These are phyloP conservation scores for Coremacera marginata DNA, from an alignment of 2,888 invertebrate genomes.

Conservation along the genomic window DNA sequence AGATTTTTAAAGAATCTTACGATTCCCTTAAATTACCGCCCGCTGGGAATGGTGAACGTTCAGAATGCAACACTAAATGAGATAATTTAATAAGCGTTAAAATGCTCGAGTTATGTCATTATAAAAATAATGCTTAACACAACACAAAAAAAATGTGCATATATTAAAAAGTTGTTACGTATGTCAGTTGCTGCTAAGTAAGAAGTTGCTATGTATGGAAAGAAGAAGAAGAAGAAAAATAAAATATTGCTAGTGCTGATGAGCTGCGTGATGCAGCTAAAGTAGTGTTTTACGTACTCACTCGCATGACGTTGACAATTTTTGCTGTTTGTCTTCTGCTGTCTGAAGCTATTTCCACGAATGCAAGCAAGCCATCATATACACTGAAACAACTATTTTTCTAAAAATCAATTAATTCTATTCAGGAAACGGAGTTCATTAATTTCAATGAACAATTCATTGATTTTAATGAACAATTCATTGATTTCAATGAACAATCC, in stretches of 20 bases:
- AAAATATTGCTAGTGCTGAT: too few species aligned
- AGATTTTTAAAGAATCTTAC: constrained; percentile 16
- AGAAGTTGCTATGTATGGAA: neutral
- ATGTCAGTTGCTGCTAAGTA: neutral
- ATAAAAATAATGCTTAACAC: constrained; percentile 53
- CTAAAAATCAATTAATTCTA: too few species aligned
- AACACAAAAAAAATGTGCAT: constrained; percentile 10
- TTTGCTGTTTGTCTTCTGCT: neutral
- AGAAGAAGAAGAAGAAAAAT: neutral
- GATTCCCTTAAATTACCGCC: neutral
- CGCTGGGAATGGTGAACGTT: neutral
- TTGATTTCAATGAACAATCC: too few species aligned
- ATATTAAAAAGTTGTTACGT: neutral
- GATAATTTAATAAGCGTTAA: constrained; percentile 69
- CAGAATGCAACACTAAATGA: constrained; percentile 56
- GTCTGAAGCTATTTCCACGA: neutral
- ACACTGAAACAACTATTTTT: too few species aligned
- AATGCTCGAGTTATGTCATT: constrained; percentile 69
- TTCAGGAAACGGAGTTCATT: too few species aligned
- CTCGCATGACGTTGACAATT: constrained; percentile 20
- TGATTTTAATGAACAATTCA: too few species aligned
- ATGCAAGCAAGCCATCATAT: neutral
- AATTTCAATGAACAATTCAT: too few species aligned
- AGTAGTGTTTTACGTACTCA: too few species aligned
- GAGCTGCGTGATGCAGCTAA: too few species aligned